Percentiles rank a stretch among this genome's conserved stretches.
Conservation (phyloP, 2,888 invertebrate genomes). For the Mellilla xanthometata region DNA sequence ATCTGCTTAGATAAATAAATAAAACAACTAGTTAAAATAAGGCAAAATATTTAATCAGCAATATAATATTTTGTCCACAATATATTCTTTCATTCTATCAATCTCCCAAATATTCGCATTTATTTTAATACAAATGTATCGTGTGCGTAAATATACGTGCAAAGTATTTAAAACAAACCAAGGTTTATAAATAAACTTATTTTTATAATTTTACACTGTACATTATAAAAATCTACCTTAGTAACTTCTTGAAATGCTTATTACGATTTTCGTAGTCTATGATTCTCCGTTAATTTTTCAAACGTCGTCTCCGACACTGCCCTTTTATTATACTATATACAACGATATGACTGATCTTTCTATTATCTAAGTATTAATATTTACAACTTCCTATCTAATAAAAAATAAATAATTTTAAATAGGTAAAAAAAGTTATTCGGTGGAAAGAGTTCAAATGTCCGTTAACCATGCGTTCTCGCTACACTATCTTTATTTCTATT, state of each 20-base stretch:
- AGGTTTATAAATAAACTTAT: neutral
- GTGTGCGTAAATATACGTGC: neutral
- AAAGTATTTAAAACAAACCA: neutral
- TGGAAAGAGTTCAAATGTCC: slow-evolving; percentile 52
- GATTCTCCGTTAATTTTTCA: neutral
- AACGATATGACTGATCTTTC: slow-evolving; percentile 37
- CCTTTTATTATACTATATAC: slow-evolving; percentile 56
- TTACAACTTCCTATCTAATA: slow-evolving; percentile 52
- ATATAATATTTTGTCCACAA: slow-evolving; percentile 48
- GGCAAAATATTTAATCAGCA: slow-evolving; percentile 49
- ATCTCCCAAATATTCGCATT: slow-evolving; percentile 33
- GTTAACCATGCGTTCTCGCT: no score
- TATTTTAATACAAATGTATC: neutral
- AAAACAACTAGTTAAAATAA: slow-evolving; percentile 25
- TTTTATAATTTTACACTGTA: neutral
- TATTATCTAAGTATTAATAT: slow-evolving; percentile 38
- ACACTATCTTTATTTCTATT: no score
- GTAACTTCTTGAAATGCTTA: neutral
- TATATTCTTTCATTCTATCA: slow-evolving; percentile 32
- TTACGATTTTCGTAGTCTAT: neutral
- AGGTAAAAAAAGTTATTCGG: slow-evolving; percentile 55
- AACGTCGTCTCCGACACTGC: slow-evolving; percentile 16
- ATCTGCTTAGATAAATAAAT: slow-evolving; percentile 9
- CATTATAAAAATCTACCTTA: no score
- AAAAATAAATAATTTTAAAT: slow-evolving; percentile 69